phyloP scores from a whole-genome alignment of 1,140 invertebrate species.

The Lucilia cuprina region DNA sequence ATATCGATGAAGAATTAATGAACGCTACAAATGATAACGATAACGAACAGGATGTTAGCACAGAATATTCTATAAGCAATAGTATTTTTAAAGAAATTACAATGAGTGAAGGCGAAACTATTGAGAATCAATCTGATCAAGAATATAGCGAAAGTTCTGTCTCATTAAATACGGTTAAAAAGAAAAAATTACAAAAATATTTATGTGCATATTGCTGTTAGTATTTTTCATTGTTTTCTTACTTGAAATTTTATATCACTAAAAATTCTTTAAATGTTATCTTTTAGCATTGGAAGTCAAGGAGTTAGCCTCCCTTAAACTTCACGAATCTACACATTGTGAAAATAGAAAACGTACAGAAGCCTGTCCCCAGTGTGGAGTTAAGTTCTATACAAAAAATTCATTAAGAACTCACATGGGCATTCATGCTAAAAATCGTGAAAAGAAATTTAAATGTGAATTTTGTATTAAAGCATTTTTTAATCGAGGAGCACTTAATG shows the following conservation, averaged over 20 bases:
- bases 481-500: constrained; percentile 4
- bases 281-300: not conserved
- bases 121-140: not conserved
- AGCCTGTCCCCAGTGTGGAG: not conserved
- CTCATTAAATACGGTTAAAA: too few relatives aligned
- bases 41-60: not conserved
- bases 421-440: constrained; percentile 23
- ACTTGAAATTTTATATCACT: not conserved
- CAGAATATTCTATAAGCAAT: not conserved
- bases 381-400: not conserved
- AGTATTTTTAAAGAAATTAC: not conserved
- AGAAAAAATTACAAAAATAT: too few relatives aligned
- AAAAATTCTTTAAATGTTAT: too few relatives aligned
- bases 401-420: not conserved
- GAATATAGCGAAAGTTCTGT: not conserved
- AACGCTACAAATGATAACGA: not conserved
- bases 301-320: not conserved
- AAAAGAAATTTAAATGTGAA: constrained; percentile 33
- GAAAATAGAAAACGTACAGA: not conserved
- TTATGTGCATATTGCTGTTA: too few relatives aligned
- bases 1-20: not conserved
- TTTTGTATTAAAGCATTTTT: constrained; percentile 32
- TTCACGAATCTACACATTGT: not conserved
- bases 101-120: not conserved
- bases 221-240: too few relatives aligned